phyloP scores from a whole-genome alignment of 2,113 vertebrate genomes.

The Rhea americana region DNA sequence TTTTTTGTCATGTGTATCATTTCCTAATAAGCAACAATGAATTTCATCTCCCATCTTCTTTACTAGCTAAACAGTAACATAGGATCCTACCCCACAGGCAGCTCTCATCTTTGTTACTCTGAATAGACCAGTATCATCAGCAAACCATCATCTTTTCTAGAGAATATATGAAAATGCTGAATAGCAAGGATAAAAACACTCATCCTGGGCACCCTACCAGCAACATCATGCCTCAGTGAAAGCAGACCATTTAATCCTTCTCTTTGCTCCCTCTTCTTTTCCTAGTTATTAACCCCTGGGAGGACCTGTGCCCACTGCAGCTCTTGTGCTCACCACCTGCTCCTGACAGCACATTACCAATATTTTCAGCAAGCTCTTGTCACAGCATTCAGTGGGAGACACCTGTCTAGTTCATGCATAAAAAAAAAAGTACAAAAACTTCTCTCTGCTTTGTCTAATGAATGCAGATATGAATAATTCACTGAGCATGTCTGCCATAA shows the following conservation, averaged over 20 bases:
- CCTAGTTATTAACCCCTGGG: neutral
- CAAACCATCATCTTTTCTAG: neutral
- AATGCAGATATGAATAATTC: accelerated
- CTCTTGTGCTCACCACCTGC: neutral
- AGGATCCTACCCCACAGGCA: neutral
- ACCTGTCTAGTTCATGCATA: neutral
- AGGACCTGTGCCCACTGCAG: neutral
- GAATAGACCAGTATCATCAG: neutral
- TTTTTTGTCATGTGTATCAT: neutral
- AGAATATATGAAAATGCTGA: neutral
- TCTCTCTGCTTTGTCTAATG: neutral
- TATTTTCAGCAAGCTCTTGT: accelerated
- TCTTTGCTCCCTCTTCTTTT: neutral
- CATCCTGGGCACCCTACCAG: neutral
- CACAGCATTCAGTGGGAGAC: accelerated
- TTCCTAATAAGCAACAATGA: neutral
- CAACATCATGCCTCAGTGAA: neutral
- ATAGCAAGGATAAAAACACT: neutral
- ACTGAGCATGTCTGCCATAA: neutral
- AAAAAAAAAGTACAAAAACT: neutral
- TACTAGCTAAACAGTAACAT: neutral
- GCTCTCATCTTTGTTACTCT: neutral
- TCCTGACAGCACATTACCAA: accelerated
- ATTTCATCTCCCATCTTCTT: neutral
- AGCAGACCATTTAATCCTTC: neutral